Evolutionary conservation across 1,140 invertebrate genomes (phyloP).

Genomic region (Papilio aristodemus): DNA sequence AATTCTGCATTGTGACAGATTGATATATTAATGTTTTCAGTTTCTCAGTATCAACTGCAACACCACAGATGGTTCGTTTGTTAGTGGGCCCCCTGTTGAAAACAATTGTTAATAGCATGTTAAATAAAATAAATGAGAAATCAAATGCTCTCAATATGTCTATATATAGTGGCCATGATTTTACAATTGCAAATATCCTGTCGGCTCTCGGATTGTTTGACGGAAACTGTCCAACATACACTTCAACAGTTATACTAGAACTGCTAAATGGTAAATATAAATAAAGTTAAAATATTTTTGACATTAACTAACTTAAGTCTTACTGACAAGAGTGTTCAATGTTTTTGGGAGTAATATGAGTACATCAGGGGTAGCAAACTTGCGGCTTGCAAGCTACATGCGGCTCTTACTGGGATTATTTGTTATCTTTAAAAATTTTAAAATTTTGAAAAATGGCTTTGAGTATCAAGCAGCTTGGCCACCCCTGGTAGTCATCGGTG

Average conservation of each 20-base stretch:
- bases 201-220: constrained; percentile 88
- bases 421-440: too few relatives aligned
- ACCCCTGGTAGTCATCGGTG: too few relatives aligned
- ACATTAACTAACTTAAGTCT: constrained; percentile 19
- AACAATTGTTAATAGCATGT: constrained; percentile 83
- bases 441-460: too few relatives aligned
- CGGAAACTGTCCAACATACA: constrained; percentile 86
- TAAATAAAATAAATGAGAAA: constrained; percentile 72
- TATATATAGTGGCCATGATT: constrained; percentile 91
- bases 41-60: constrained; percentile 79
- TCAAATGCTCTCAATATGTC: constrained; percentile 82
- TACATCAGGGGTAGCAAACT: too few relatives aligned
- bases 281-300: not conserved
- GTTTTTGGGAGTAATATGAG: too few relatives aligned
- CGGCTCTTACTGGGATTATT: too few relatives aligned
- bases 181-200: constrained; percentile 88
- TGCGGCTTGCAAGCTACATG: too few relatives aligned
- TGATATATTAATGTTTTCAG: constrained; percentile 49
- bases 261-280: constrained; percentile 73
- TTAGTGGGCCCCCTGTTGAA: constrained; percentile 85
- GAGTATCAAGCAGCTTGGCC: too few relatives aligned
- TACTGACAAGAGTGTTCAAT: too few relatives aligned
- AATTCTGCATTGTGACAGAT: not conserved
- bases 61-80: constrained; percentile 78
- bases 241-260: constrained; percentile 87